Conservation (phyloP, 2,113 vertebrate species). For the Lontra canadensis region DNA sequence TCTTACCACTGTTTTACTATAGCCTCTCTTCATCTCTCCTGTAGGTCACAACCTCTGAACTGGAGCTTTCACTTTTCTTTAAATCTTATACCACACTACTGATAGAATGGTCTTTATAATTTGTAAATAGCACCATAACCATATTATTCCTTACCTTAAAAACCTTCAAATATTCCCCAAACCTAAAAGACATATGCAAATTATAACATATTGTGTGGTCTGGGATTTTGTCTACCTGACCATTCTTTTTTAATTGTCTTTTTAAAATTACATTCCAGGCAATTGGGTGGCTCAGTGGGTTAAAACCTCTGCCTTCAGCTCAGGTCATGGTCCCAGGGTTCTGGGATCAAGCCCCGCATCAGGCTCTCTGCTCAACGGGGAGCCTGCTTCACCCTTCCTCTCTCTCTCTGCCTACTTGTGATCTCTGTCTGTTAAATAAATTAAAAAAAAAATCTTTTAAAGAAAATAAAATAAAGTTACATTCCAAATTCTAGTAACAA, state of each 20-base stretch:
- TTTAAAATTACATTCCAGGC: neutral
- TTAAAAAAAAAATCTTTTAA: no score
- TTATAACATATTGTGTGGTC: neutral
- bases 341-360: no score
- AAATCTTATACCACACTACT: neutral
- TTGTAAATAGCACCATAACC: neutral
- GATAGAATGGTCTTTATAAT: neutral
- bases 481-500: neutral
- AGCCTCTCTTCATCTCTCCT: neutral
- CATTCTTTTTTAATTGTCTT: neutral
- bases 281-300: no score
- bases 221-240: neutral
- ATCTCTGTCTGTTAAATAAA: no score
- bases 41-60: neutral
- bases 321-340: no score
- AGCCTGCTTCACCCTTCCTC: no score
- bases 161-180: neutral
- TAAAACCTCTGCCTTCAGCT: no score
- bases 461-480: neutral
- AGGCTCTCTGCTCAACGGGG: no score
- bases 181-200: neutral
- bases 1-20: neutral
- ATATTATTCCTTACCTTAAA: neutral
- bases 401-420: no score
- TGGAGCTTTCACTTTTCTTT: neutral